Evolutionary conservation across 2,888 invertebrate species (phyloP).

Genomic region (Polylopha cassiicola): DNA sequence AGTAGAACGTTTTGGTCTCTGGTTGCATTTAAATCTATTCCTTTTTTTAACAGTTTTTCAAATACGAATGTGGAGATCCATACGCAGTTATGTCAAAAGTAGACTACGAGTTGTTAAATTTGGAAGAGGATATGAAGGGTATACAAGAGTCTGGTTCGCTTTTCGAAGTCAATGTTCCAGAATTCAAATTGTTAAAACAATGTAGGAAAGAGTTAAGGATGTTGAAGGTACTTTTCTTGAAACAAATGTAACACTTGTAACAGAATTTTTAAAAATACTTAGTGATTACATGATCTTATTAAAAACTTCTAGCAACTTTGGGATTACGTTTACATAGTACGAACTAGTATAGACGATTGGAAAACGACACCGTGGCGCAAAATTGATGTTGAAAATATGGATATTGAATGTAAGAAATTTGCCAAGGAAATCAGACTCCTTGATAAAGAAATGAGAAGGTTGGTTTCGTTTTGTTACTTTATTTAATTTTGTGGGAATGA

Average conservation of each 20-base stretch:
- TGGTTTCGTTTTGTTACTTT: constrained; percentile 7
- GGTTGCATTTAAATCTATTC: neutral
- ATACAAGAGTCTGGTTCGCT: constrained; percentile 93
- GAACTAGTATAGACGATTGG: constrained; percentile 96
- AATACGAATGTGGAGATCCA: constrained; percentile 84
- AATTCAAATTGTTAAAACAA: constrained; percentile 94
- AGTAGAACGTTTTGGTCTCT: neutral
- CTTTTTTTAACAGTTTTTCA: constrained; percentile 76
- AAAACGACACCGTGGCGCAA: constrained; percentile 98
- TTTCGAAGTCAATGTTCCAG: constrained; percentile 96
- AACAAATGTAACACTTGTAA: neutral
- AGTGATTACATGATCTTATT: no score
- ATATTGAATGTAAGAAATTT: constrained; percentile 98
- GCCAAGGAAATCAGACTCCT: constrained; percentile 94
- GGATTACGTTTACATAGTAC: constrained; percentile 95
- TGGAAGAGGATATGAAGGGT: constrained; percentile 91
- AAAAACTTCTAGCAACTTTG: constrained; percentile 87
- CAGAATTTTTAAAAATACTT: neutral
- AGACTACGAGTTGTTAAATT: constrained; percentile 84
- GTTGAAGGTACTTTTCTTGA: constrained; percentile 80
- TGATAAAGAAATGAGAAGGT: constrained; percentile 95
- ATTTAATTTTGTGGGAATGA: no score
- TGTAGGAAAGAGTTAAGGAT: constrained; percentile 93
- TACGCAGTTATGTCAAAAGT: constrained; percentile 87
- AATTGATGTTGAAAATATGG: constrained; percentile 99